Base-by-base conservation (phyloP, 2,888 invertebrate species). In the Metopia argyrocephala region DNA sequence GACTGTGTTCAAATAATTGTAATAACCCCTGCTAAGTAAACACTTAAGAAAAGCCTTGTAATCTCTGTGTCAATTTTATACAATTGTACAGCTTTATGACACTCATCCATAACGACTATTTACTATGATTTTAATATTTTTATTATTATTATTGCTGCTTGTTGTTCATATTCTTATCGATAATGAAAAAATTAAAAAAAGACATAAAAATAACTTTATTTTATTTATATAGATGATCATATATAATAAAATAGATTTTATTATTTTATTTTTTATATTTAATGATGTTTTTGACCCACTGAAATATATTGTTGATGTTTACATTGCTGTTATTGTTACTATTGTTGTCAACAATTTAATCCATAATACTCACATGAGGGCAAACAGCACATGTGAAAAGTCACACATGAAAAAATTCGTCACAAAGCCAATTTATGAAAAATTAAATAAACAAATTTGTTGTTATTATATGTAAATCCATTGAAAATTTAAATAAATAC, bases 261-360 rank as follows among this genome's bases (percentile, higher is more conserved):
- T n/a, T n/a, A n/a, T n/a, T 61, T 20, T 38, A 61, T 23, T 45
- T 9, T 21, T n/a, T n/a, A 38, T 38, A 21, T 50, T 50, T 12
- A 21, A 52, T 52, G 50, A 50, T 27, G 62, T 62, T 66, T 74
- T 74, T 74, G 74, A 66, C 74, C 74, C 59, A 38, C 38, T 12
- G 38, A 12, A 38, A 38, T 12, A 38, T 38, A 12, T 52, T 46
- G 61, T 62, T 73, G 25, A 50, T 62, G 21, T 64, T 73, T 65
- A 61, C 27, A 23, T 73, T n/a, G 31, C 46, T 52, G 56, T 59
- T 64, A 25, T 73, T 73, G 18, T 9, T 28, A 68, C 28, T 75
- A 45, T 61, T 45, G 52, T 68, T 66, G 31, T 50, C 27, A 57
- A 31, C 61, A 54, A 75, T 61, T 61, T 66, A 66, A 75, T 52